phyloP scores from a whole-genome alignment of 2,113 vertebrate species.

The Stegostoma tigrinum region DNA sequence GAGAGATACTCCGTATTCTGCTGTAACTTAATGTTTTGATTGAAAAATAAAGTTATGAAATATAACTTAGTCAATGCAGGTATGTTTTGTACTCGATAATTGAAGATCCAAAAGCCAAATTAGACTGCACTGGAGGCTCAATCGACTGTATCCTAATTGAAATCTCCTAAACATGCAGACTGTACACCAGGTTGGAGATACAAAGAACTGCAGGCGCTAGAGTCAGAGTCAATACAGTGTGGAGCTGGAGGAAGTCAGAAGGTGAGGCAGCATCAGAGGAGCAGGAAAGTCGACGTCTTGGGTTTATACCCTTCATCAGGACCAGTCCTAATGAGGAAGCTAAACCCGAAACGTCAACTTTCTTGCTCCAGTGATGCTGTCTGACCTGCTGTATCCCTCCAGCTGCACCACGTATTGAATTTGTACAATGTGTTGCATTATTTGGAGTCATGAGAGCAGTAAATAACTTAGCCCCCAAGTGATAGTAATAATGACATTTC shows the following conservation, averaged over 20 bases:
- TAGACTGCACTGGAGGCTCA: background rate
- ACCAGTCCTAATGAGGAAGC: no score
- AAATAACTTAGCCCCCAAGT: background rate
- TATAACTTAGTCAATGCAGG: background rate
- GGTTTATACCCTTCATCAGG: no score
- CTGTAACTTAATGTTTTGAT: background rate
- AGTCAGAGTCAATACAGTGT: no score
- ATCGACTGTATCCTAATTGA: background rate
- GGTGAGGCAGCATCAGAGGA: no score
- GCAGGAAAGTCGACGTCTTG: no score
- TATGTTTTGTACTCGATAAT: background rate
- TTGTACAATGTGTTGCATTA: background rate
- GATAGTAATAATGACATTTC: background rate
- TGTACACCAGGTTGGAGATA: background rate
- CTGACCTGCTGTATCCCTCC: no score
- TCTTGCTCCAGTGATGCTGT: no score
- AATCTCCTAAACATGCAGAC: background rate
- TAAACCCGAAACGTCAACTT: no score
- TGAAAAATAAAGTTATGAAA: background rate
- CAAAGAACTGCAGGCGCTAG: no score
- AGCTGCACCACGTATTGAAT: no score
- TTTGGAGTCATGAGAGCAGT: background rate
- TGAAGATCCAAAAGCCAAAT: background rate
- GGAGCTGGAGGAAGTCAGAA: no score
- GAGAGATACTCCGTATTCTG: background rate